Conservation (phyloP, 2,113 vertebrate genomes). For the Zingel zingel region DNA sequence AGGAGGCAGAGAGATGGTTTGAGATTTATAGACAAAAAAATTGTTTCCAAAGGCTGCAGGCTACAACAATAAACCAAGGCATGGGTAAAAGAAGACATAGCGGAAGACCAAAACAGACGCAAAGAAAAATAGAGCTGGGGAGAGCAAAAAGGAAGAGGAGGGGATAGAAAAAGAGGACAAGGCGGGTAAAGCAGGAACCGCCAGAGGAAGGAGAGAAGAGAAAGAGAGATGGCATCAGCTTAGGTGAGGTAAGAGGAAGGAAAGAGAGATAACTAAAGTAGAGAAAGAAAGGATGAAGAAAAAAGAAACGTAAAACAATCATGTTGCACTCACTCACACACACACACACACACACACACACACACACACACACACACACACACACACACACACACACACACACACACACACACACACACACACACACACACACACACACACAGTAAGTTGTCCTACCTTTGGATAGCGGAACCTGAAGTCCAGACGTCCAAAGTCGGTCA, state of each 20-base stretch:
- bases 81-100: constrained; percentile 15
- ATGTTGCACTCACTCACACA: background rate
- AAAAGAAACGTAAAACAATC: background rate
- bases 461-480: constrained; percentile 80
- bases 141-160: background rate
- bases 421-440: background rate
- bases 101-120: constrained; percentile 26
- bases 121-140: background rate
- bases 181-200: constrained; percentile 23
- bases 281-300: background rate
- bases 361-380: background rate
- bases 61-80: constrained; percentile 32
- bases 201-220: constrained; percentile 22
- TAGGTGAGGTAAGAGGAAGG: constrained; percentile 17
- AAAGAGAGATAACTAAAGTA: constrained; percentile 2
- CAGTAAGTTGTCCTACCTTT: constrained; percentile 73
- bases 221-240: constrained; percentile 15
- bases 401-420: background rate
- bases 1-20: constrained; percentile 37
- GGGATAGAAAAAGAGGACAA: constrained; percentile 16
- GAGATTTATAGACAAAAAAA: constrained; percentile 61
- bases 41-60: constrained; percentile 39
- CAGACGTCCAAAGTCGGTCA: constrained; percentile 84
- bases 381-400: background rate
- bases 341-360: background rate